Conservation (phyloP, 2,888 invertebrate species). For the Cryptocephalus moraei region DNA sequence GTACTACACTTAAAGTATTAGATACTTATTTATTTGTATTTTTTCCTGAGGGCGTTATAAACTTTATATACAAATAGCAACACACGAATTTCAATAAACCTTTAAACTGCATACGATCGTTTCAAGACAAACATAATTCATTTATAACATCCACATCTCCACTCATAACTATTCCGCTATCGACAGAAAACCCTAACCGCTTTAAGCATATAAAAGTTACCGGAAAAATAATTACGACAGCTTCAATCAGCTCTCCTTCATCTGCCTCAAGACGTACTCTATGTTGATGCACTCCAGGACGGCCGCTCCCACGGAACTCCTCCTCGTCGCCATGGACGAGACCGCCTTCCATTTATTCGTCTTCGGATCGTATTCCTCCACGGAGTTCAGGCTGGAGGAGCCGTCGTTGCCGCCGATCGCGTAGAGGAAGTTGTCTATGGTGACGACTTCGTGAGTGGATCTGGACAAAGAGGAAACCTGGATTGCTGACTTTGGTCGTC, state of each 20-base stretch:
- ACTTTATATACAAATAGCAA: no score
- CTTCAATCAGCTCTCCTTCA: slow-evolving; percentile 10
- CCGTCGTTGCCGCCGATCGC: slow-evolving; percentile 63
- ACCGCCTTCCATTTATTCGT: slow-evolving; percentile 57
- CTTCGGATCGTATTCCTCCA: slow-evolving; percentile 55
- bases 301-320: slow-evolving; percentile 57
- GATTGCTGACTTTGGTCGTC: slow-evolving; percentile 47
- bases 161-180: no score
- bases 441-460: slow-evolving; percentile 59
- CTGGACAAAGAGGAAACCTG: slow-evolving; percentile 29
- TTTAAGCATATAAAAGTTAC: no score
- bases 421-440: slow-evolving; percentile 50
- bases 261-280: slow-evolving; percentile 32
- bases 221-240: no score
- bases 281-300: slow-evolving; percentile 54
- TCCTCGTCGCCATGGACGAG: slow-evolving; percentile 53
- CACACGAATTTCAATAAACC: no score
- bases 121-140: no score
- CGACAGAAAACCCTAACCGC: no score
- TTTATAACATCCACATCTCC: no score
- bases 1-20: no score
- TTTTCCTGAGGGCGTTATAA: no score
- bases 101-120: no score
- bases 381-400: slow-evolving; percentile 56
- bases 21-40: no score